Percentiles rank a stretch among this genome's conserved stretches.
These are phyloP conservation scores for Mesoligia furuncula DNA, from an alignment of 2,888 invertebrate genomes.

Conservation along the genomic window DNA sequence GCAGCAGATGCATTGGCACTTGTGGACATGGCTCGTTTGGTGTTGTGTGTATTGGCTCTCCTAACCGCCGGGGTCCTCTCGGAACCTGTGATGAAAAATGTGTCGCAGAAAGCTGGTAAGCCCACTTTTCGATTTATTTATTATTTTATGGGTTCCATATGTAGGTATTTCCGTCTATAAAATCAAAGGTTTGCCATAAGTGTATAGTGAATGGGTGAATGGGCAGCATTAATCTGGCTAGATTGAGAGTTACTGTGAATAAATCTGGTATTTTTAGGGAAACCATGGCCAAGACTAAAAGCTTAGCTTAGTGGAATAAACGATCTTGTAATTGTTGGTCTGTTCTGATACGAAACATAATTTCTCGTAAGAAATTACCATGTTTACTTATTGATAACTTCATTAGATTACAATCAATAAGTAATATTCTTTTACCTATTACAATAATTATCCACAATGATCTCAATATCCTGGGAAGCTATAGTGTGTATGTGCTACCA, in stretches of 20 bases:
- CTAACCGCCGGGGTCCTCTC: constrained; percentile 80
- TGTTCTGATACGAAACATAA: neutral
- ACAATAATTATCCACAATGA: neutral
- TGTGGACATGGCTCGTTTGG: constrained; percentile 80
- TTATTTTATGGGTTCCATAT: neutral
- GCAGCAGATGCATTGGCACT: constrained; percentile 66
- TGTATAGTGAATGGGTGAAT: too few relatives aligned
- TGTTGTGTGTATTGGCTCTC: constrained; percentile 79
- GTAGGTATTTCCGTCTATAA: neutral
- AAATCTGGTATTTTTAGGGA: neutral
- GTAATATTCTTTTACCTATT: neutral
- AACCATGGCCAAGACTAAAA: neutral
- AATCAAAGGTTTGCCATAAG: neutral
- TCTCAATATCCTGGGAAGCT: neutral
- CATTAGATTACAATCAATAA: neutral
- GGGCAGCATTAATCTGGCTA: neutral
- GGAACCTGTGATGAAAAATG: constrained; percentile 71
- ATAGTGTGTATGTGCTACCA: neutral
- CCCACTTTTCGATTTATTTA: constrained; percentile 16
- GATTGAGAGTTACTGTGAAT: neutral
- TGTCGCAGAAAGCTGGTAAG: constrained; percentile 80
- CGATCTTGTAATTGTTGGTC: neutral
- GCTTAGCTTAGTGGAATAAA: neutral
- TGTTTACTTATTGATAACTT: neutral
- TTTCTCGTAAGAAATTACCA: neutral